These are phyloP conservation scores for Archocentrus centrarchus DNA, from an alignment of 2,113 vertebrate genomes.

Conservation along the genomic window DNA sequence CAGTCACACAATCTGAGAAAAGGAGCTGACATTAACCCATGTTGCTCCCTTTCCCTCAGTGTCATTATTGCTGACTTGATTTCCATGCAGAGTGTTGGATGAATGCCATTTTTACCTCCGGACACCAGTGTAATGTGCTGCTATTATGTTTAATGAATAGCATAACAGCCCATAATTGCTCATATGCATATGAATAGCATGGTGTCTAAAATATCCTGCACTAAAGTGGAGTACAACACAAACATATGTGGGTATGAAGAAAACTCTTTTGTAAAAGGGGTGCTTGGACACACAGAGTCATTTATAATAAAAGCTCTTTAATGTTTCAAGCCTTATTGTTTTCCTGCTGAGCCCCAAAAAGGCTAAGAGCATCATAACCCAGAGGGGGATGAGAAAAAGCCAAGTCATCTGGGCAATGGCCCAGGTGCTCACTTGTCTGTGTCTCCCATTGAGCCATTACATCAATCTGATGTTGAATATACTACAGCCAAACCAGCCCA, in stretches of 20 bases:
- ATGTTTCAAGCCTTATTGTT: constrained; percentile 51
- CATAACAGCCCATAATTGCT: constrained; percentile 75
- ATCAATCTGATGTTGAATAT: constrained; percentile 51
- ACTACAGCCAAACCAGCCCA: constrained; percentile 11
- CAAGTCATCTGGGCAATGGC: constrained; percentile 38
- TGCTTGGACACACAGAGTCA: constrained; percentile 39
- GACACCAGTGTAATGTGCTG: constrained; percentile 66
- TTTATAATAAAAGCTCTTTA: constrained; percentile 32
- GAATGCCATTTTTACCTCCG: constrained; percentile 63
- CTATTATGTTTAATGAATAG: constrained; percentile 77
- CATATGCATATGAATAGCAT: constrained; percentile 75
- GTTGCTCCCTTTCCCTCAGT: constrained; percentile 2
- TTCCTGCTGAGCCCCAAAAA: constrained; percentile 45
- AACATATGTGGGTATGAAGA: constrained; percentile 21
- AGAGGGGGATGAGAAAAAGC: constrained; percentile 32
- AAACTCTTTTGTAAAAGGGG: constrained; percentile 26
- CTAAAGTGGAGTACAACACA: constrained; percentile 26
- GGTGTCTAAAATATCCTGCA: constrained; percentile 45
- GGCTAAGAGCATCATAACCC: constrained; percentile 44
- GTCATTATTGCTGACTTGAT: constrained; percentile 55
- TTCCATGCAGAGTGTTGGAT: constrained; percentile 46
- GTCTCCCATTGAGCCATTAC: constrained; percentile 51
- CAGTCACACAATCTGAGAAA: constrained; percentile 16
- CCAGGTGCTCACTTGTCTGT: constrained; percentile 59
- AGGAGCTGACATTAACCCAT: neutral